Conservation (phyloP, 1,140 invertebrate genomes). For the Scaptodrosophila lebanonensis region DNA sequence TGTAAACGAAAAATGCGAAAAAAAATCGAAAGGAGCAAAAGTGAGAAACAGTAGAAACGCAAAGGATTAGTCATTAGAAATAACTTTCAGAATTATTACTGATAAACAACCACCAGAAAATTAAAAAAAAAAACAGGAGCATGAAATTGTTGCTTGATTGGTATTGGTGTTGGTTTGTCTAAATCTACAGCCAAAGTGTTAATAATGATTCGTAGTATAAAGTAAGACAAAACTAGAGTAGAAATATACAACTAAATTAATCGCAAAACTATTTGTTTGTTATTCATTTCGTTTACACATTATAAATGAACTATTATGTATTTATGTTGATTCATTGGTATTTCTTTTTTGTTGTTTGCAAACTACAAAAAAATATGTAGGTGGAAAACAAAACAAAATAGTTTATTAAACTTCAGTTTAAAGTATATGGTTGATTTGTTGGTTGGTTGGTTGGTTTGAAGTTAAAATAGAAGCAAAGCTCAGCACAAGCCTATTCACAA, state of each 20-base stretch:
- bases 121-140: constrained; percentile 42
- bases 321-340: constrained; percentile 22
- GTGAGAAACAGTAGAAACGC: constrained; percentile 39
- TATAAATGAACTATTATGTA: constrained; percentile 27
- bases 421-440: constrained; percentile 34
- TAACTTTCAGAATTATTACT: constrained; percentile 30
- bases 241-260: constrained; percentile 54
- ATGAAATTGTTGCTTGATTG: constrained; percentile 42
- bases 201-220: constrained; percentile 57
- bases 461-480: too few species aligned
- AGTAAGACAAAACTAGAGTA: constrained; percentile 21
- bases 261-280: constrained; percentile 46
- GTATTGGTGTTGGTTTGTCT: constrained; percentile 45
- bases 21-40: constrained; percentile 2
- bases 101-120: constrained; percentile 67
- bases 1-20: constrained; percentile 46
- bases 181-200: constrained; percentile 76
- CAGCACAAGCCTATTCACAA: too few species aligned
- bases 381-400: constrained; percentile 71
- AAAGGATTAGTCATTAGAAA: constrained; percentile 56
- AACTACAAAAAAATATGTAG: constrained; percentile 54
- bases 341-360: constrained; percentile 47
- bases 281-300: constrained; percentile 32
- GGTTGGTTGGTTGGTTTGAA: constrained; percentile 30
- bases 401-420: too few species aligned